A percentile compares a stretch with the other conserved stretches of the same genome.
These are phyloP conservation scores for Enoplosus armatus DNA, from an alignment of 2,797 vertebrate genomes.

Conservation along the genomic window DNA sequence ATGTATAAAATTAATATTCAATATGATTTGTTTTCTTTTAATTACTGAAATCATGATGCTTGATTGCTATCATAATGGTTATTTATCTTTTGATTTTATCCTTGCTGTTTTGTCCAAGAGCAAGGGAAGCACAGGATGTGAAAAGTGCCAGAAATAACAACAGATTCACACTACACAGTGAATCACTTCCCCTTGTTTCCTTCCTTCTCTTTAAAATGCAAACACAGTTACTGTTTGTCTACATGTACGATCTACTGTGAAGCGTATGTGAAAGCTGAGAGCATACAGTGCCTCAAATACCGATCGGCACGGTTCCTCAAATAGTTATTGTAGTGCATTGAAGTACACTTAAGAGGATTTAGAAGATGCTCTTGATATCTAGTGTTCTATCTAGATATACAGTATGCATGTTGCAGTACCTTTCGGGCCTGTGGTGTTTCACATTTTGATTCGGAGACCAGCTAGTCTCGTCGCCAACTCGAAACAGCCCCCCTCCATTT, in stretches of 20 bases:
- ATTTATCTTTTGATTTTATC: constrained; percentile 42
- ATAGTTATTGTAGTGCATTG: constrained; percentile 4
- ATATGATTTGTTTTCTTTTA: constrained; percentile 40
- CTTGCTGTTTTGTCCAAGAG: constrained; percentile 1
- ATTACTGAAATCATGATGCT: constrained; percentile 18
- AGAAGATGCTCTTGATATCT: constrained; percentile 8
- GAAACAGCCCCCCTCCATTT: constrained; percentile 57
- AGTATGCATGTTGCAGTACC: background rate
- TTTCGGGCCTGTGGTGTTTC: constrained; percentile 24
- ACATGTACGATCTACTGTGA: constrained; percentile 25
- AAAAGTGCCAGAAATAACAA: constrained; percentile 55
- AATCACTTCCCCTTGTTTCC: constrained; percentile 29
- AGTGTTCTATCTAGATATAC: background rate
- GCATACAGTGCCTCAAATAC: constrained; percentile 29
- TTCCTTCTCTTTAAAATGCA: constrained; percentile 34
- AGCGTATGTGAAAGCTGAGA: constrained; percentile 18
- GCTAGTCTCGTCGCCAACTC: constrained; percentile 43
- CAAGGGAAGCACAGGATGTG: constrained; percentile 46
- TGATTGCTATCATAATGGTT: constrained; percentile 4
- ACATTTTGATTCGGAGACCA: constrained; percentile 42
- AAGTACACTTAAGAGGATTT: background rate
- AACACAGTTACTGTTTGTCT: constrained; percentile 47
- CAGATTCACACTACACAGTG: constrained; percentile 38
- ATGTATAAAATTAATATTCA: background rate
- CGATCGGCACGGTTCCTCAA: background rate